Conservation (phyloP, 2,888 invertebrate genomes). For the Torymus texanus region DNA sequence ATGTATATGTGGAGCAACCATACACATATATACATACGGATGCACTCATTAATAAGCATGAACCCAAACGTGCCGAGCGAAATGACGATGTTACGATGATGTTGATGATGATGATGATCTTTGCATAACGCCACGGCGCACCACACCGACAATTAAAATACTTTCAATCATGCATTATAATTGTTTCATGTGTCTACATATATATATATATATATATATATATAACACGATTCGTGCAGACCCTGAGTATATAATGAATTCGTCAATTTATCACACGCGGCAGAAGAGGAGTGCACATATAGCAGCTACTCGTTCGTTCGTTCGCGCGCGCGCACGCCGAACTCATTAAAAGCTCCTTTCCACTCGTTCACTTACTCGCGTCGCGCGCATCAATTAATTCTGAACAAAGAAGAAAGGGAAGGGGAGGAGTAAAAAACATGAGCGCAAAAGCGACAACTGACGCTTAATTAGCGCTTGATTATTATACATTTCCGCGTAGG, state of each 20-base stretch:
- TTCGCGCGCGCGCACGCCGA: not conserved
- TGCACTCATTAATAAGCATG: too few species aligned
- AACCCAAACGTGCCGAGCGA: too few species aligned
- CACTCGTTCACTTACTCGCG: not conserved
- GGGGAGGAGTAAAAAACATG: not conserved
- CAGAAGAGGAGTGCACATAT: too few species aligned
- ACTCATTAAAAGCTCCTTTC: conserved; percentile 45
- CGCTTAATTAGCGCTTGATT: conserved; percentile 39
- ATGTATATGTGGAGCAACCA: too few species aligned
- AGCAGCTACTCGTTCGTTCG: not conserved
- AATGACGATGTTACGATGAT: conserved; percentile 5
- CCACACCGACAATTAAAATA: conserved; percentile 17
- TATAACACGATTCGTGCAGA: too few species aligned
- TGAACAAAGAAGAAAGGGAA: not conserved
- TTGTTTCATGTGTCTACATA: conserved; percentile 5
- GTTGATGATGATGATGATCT: too few species aligned
- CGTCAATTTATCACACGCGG: conserved; percentile 39
- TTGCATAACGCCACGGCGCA: not conserved
- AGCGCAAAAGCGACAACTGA: not conserved
- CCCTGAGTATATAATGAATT: conserved; percentile 19
- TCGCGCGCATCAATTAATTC: conserved; percentile 26
- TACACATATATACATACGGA: too few species aligned
- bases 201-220: too few species aligned
- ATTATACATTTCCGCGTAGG: conserved; percentile 1
- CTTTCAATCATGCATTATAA: conserved; percentile 35